Base-by-base conservation (phyloP, 2,888 invertebrate species). In the Diaphora mendica region DNA sequence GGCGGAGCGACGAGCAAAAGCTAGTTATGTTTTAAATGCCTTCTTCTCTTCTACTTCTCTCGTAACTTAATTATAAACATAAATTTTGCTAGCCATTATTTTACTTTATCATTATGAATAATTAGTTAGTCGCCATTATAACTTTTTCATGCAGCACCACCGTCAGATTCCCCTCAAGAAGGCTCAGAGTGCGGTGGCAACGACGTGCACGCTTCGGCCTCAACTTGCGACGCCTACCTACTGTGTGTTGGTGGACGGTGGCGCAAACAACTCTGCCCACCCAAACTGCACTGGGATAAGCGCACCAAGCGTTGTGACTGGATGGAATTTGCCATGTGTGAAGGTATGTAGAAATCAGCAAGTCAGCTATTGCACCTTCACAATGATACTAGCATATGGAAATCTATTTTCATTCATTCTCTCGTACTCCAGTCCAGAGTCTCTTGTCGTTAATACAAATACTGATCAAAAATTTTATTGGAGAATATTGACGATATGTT, bases 221-320 rank as follows among this genome's bases (percentile, higher is more conserved):
- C 89, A 7, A 97, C 97, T 73, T 98, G 98, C 86, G 97, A 97
- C 79, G 96, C 97, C 0, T 98, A 98, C 88, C 96, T 97, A 85
- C 96, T 97, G 74, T 98, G 98, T 85, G 96, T 98, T 5, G 94
- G 97, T 7, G 98, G 98, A 0, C 97, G 97, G 76, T 92, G 97
- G 88, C 96, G 95, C 44, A 97, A 96, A 80, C 97, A 98, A 84
- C 96, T 96, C 78, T 98, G 98, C 87, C 97, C 98, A 0, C 97
- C 97, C 0, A 98, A 98, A 39, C 91, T 98, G 71, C 98, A 98
- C 88, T 98, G 98, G 98, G 98, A 98, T 89, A 94, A 95, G 68
- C 92, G 96, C 1, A 95, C 96, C 48, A 96, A 96, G 62, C 96
- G 97, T 39, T 98, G 98, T 86, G 98, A 98, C 89, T 98, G 98